Evolutionary conservation across 2,113 vertebrate genomes (phyloP).

Genomic region (Nestor notabilis): DNA sequence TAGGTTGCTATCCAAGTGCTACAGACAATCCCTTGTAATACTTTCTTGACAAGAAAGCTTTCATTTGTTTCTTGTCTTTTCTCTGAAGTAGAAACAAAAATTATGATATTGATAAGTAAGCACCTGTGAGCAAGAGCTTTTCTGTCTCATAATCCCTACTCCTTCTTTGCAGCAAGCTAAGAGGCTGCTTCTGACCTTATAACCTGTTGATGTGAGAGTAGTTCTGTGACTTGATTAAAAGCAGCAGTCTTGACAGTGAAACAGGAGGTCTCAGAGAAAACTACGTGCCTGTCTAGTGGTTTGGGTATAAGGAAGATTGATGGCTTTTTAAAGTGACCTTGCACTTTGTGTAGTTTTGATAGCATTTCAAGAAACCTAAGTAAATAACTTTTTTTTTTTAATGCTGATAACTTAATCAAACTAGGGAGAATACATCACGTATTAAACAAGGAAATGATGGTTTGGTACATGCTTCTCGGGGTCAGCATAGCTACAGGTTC

Average conservation of each 20-base stretch:
- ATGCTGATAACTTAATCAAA: not conserved
- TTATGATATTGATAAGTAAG: not conserved
- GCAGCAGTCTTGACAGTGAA: conserved; percentile 4
- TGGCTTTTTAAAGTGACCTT: conserved; percentile 21
- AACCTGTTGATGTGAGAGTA: conserved; percentile 39
- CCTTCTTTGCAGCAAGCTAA: not conserved
- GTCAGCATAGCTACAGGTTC: not conserved
- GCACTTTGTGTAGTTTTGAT: not conserved
- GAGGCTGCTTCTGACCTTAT: conserved; percentile 30
- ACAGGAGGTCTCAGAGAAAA: not conserved
- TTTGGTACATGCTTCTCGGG: not conserved
- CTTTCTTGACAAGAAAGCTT: conserved; percentile 3
- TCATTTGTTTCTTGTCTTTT: not conserved
- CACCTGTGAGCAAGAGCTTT: not conserved
- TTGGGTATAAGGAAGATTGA: conserved; percentile 26
- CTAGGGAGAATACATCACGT: not conserved
- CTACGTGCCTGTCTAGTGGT: not conserved
- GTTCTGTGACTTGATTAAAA: conserved; percentile 44
- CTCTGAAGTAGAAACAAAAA: conserved; percentile 33
- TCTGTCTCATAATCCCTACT: not conserved
- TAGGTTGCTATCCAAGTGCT: not conserved
- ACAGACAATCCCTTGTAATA: not conserved
- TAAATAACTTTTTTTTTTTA: not conserved
- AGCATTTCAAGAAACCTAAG: not conserved
- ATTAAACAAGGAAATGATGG: not conserved